phyloP scores from a whole-genome alignment of 2,888 invertebrate species.

The Melieria picta region DNA sequence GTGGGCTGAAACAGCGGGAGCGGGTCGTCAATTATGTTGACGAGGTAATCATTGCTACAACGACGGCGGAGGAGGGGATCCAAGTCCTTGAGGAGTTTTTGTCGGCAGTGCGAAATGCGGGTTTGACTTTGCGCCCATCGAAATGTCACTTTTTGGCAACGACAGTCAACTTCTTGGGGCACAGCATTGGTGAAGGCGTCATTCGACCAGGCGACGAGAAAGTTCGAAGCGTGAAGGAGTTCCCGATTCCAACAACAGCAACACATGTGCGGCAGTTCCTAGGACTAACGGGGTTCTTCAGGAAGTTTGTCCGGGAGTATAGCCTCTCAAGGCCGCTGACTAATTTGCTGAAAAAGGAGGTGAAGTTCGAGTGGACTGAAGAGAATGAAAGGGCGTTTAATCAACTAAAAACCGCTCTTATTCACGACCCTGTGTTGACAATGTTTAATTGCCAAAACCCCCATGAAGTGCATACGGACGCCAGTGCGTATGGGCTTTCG shows the following conservation, averaged over 20 bases:
- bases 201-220: slow-evolving; percentile 24
- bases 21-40: slow-evolving; percentile 30
- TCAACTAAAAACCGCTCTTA: too few relatives aligned
- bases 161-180: slow-evolving; percentile 27
- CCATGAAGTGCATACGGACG: slow-evolving; percentile 14
- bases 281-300: slow-evolving; percentile 29
- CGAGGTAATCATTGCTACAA: slow-evolving; percentile 34
- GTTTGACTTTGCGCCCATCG: slow-evolving; percentile 38
- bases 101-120: slow-evolving; percentile 30
- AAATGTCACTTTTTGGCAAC: slow-evolving; percentile 35
- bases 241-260: background rate
- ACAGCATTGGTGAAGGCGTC: background rate
- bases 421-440: too few relatives aligned
- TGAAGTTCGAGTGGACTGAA: background rate
- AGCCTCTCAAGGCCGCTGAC: slow-evolving; percentile 43
- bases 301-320: slow-evolving; percentile 35
- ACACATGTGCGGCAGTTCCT: slow-evolving; percentile 20
- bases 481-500: slow-evolving; percentile 7
- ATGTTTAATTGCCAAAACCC: too few relatives aligned
- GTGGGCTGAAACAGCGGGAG: slow-evolving; percentile 11
- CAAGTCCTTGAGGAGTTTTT: slow-evolving; percentile 30
- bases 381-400: slow-evolving; percentile 1
- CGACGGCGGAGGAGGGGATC: slow-evolving; percentile 9
- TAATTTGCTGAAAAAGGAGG: background rate
- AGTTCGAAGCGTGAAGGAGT: slow-evolving; percentile 7